Conservation (phyloP, 2,797 vertebrate genomes). For the Notamacropus eugenii region DNA sequence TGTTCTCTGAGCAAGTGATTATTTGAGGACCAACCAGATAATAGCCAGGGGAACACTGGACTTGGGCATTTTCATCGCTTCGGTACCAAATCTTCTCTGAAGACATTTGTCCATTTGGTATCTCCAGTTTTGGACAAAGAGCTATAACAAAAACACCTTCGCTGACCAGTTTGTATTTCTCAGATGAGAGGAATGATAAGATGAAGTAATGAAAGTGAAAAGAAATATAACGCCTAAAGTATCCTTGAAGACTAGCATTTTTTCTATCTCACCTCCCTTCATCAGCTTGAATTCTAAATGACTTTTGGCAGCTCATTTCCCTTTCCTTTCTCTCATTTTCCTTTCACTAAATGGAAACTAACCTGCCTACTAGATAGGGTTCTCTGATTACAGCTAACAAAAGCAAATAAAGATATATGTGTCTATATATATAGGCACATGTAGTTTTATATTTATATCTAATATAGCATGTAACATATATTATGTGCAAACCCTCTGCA, state of each 20-base stretch:
- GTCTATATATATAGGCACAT: neutral
- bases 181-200: neutral
- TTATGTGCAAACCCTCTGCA: slow-evolving; percentile 74
- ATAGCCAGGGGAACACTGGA: slow-evolving; percentile 65
- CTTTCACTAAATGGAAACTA: neutral
- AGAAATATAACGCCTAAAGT: neutral
- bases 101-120: slow-evolving; percentile 48
- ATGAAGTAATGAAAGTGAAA: neutral
- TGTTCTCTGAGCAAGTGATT: slow-evolving; percentile 60
- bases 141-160: slow-evolving; percentile 57
- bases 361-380: neutral
- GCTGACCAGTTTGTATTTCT: neutral
- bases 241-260: neutral
- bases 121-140: slow-evolving; percentile 54
- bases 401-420: neutral
- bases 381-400: neutral
- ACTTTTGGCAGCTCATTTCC: neutral
- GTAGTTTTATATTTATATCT: neutral
- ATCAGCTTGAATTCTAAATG: neutral
- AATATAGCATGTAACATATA: neutral
- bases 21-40: neutral
- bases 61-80: slow-evolving; percentile 12
- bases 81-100: neutral
- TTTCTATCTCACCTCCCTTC: neutral
- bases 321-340: neutral